Evolutionary conservation across 1,140 invertebrate species (phyloP).

Genomic region (Heliothis virescens): DNA sequence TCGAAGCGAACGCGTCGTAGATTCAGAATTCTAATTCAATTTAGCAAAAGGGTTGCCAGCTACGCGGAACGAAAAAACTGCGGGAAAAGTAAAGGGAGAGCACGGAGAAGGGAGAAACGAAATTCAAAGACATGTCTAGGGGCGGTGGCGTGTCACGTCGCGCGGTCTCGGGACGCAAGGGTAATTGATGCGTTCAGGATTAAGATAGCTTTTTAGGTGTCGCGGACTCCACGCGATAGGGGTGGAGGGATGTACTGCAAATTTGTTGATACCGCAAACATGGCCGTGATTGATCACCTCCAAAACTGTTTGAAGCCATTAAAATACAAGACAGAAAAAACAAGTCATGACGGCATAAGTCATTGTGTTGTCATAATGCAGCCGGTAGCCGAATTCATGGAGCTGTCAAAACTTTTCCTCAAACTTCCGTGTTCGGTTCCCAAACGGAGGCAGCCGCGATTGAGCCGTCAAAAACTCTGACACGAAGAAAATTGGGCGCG

Average conservation of each 20-base stretch:
- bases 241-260: constrained; percentile 44
- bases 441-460: constrained; percentile 57
- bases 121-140: constrained; percentile 74
- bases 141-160: constrained; percentile 69
- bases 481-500: constrained; percentile 75
- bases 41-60: constrained; percentile 80
- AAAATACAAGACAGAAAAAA: constrained; percentile 30
- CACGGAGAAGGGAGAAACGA: constrained; percentile 53
- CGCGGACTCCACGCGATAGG: constrained; percentile 49
- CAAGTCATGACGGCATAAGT: constrained; percentile 28
- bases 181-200: constrained; percentile 74
- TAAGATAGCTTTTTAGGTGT: constrained; percentile 62
- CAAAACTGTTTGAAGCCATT: constrained; percentile 30
- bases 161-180: constrained; percentile 56
- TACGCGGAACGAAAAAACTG: constrained; percentile 71
- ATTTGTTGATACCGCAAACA: constrained; percentile 42
- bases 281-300: constrained; percentile 40
- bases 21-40: constrained; percentile 76
- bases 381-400: constrained; percentile 40
- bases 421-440: constrained; percentile 40
- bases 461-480: constrained; percentile 75
- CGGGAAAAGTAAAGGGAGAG: constrained; percentile 58
- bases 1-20: constrained; percentile 50
- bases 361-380: constrained; percentile 46
- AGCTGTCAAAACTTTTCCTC: constrained; percentile 46